Percentiles rank a stretch among this genome's conserved stretches.
These are phyloP conservation scores for Leptocoma aspasia DNA, from an alignment of 2,113 vertebrate genomes.

Conservation along the genomic window DNA sequence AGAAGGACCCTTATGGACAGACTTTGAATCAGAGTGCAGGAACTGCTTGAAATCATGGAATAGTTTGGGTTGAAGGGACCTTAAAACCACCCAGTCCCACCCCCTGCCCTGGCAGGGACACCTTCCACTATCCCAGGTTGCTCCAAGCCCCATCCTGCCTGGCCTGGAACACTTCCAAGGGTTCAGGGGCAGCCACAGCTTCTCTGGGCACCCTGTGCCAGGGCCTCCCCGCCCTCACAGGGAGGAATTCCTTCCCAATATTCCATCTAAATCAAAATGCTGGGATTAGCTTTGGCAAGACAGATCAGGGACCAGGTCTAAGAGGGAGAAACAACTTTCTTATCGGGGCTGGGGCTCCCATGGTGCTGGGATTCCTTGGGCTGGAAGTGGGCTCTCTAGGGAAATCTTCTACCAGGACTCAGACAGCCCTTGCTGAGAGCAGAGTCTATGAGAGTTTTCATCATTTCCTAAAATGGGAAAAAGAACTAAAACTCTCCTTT, in stretches of 20 bases:
- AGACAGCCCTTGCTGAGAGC: neutral
- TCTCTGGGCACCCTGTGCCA: neutral
- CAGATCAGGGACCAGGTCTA: neutral
- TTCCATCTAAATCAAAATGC: neutral
- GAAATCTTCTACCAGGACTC: neutral
- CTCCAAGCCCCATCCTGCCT: fast-evolving
- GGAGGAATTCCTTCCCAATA: neutral
- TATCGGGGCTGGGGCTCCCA: neutral
- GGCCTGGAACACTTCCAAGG: neutral
- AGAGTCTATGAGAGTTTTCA: fast-evolving
- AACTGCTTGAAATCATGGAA: neutral
- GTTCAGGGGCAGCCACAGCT: neutral
- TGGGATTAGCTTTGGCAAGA: neutral
- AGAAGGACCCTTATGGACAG: neutral
- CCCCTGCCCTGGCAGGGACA: neutral
- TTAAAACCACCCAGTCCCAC: fast-evolving
- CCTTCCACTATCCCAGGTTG: fast-evolving
- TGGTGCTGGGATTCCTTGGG: neutral
- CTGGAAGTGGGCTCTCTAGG: neutral
- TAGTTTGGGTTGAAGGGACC: neutral
- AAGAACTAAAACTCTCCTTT: neutral
- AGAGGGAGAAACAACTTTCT: neutral
- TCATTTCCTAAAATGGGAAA: neutral
- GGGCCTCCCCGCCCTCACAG: fast-evolving
- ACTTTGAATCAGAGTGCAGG: neutral